Percentiles rank a stretch among this genome's conserved stretches.
These are phyloP conservation scores for Deilephila porcellus DNA, from an alignment of 2,888 invertebrate genomes.

Conservation along the genomic window DNA sequence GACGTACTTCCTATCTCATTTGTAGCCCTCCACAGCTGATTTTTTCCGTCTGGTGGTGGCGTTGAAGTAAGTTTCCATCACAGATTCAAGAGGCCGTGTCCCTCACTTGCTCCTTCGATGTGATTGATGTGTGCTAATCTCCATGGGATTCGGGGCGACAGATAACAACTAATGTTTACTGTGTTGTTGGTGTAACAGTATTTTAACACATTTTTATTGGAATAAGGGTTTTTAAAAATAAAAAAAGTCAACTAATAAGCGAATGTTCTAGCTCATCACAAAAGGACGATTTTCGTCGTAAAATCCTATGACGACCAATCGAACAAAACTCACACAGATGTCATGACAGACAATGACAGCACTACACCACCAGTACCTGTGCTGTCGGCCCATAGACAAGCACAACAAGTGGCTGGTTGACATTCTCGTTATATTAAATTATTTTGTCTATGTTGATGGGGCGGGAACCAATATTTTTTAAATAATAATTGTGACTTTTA, in stretches of 20 bases:
- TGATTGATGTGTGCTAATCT: constrained; percentile 54
- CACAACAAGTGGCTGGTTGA: background rate
- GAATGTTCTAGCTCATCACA: constrained; percentile 66
- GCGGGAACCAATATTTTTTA: background rate
- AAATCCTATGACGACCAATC: constrained; percentile 62
- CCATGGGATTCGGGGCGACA: constrained; percentile 50
- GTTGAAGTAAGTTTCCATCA: constrained; percentile 77
- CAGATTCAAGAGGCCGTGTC: constrained; percentile 63
- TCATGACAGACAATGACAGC: constrained; percentile 34
- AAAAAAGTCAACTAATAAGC: constrained; percentile 50
- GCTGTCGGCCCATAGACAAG: constrained; percentile 9
- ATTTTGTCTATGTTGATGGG: background rate
- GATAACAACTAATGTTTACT: constrained; percentile 39
- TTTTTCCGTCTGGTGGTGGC: constrained; percentile 70
- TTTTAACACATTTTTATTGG: constrained; percentile 44
- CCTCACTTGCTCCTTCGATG: constrained; percentile 43
- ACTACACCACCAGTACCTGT: constrained; percentile 27
- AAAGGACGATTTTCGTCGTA: constrained; percentile 62
- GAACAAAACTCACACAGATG: constrained; percentile 54
- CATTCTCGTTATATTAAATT: background rate
- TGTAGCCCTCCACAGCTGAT: constrained; percentile 76
- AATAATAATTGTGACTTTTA: background rate
- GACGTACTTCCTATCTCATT: constrained; percentile 62
- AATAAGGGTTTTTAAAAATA: constrained; percentile 34
- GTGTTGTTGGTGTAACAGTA: constrained; percentile 30